Percentiles rank a stretch among this genome's conserved stretches.
Evolutionary conservation across 1,140 invertebrate species (phyloP).

Genomic region (Aricia agestis): DNA sequence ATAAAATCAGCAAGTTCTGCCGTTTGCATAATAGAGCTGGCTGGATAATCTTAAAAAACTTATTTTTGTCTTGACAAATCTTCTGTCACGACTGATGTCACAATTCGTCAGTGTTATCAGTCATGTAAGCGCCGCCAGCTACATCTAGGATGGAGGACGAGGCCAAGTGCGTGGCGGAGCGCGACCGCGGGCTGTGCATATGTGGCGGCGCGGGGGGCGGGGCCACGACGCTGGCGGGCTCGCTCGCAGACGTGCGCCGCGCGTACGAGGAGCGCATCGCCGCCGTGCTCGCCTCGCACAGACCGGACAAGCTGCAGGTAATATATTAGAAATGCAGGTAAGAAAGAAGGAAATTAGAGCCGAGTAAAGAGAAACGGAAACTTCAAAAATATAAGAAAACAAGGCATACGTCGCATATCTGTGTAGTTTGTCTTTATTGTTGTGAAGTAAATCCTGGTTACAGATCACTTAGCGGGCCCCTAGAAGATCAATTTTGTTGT

Average conservation of each 20-base stretch:
- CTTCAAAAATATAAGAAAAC: no score
- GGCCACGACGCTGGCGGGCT: slow-evolving; percentile 33
- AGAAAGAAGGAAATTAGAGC: no score
- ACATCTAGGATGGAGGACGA: not conserved
- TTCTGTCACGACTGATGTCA: not conserved
- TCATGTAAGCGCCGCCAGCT: not conserved
- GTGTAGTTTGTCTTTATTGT: no score
- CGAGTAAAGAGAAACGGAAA: no score
- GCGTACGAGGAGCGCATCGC: slow-evolving; percentile 47
- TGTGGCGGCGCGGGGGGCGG: slow-evolving; percentile 14
- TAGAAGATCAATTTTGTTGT: no score
- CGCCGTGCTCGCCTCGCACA: slow-evolving; percentile 28
- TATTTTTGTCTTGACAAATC: not conserved
- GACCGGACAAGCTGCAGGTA: slow-evolving; percentile 36
- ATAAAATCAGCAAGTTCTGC: no score
- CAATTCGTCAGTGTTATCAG: not conserved
- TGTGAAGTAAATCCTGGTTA: no score
- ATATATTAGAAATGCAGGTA: no score
- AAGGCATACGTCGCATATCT: no score
- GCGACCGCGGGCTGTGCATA: slow-evolving; percentile 23
- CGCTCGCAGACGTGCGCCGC: slow-evolving; percentile 45
- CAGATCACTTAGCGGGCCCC: no score
- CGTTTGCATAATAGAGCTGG: no score
- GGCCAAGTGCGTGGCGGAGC: slow-evolving; percentile 23
- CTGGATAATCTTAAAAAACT: no score